A percentile compares a stretch with the other conserved stretches of the same genome.
Conservation (phyloP, 2,797 vertebrate species). For the Graptemys geographica region DNA sequence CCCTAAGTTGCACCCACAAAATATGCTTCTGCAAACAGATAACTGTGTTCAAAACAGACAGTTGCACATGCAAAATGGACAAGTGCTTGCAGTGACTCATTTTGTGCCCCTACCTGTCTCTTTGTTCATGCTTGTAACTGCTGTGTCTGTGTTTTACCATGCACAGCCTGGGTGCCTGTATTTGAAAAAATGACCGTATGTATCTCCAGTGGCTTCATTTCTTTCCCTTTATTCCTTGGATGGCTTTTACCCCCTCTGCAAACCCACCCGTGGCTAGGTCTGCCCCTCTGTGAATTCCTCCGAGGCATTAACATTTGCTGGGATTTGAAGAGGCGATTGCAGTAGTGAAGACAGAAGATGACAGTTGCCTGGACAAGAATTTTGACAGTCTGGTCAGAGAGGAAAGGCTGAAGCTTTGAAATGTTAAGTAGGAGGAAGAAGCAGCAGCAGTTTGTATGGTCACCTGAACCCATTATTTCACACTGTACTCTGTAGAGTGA, state of each 20-base stretch:
- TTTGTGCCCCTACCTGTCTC: rapidly evolving
- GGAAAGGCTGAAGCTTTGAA: neutral
- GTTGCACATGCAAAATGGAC: rapidly evolving
- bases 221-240: neutral
- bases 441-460: neutral
- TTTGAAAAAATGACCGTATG: neutral
- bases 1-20: neutral
- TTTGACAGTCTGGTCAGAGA: neutral
- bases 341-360: neutral
- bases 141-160: neutral
- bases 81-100: rapidly evolving
- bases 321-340: rapidly evolving
- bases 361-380: neutral
- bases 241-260: neutral
- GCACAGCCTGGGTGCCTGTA: rapidly evolving
- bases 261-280: neutral
- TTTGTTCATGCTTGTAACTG: neutral
- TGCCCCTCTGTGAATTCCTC: neutral
- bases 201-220: neutral
- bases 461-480: neutral
- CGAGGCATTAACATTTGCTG: neutral
- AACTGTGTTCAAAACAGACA: neutral
- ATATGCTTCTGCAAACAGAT: neutral
- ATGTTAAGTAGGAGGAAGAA: neutral
- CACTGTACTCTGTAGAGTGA: rapidly evolving